These are phyloP conservation scores for Colius striatus DNA, from an alignment of 2,113 vertebrate genomes.

Conservation along the genomic window DNA sequence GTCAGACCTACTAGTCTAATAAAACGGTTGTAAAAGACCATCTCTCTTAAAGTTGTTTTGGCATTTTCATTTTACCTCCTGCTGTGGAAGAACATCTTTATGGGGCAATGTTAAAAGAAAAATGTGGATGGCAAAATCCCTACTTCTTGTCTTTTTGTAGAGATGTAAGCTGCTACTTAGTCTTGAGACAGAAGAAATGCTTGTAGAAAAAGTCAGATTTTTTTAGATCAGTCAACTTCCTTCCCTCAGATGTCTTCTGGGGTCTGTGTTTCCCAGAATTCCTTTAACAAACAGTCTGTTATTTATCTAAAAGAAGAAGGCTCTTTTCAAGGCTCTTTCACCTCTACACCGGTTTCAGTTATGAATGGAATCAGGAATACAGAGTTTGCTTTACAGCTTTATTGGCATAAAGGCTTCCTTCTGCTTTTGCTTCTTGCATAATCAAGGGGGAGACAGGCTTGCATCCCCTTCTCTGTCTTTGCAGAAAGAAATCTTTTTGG, in stretches of 20 bases:
- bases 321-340: background rate
- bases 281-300: background rate
- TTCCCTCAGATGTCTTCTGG: background rate
- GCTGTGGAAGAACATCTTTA: background rate
- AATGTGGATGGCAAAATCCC: background rate
- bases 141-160: background rate
- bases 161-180: background rate
- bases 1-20: background rate
- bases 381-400: conserved; percentile 37
- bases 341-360: background rate
- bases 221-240: background rate
- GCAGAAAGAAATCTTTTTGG: background rate
- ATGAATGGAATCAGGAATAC: conserved; percentile 4
- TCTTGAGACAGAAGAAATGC: background rate
- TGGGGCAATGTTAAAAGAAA: background rate
- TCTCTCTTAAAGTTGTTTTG: background rate
- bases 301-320: background rate
- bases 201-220: background rate
- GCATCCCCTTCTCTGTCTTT: background rate
- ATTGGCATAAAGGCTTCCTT: conserved; percentile 12
- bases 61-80: background rate
- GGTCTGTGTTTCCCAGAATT: background rate
- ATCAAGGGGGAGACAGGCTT: background rate
- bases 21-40: background rate
- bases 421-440: background rate